Percentiles rank a stretch among this genome's conserved stretches.
phyloP scores from a whole-genome alignment of 1,140 invertebrate genomes.

The Asobara japonica region DNA sequence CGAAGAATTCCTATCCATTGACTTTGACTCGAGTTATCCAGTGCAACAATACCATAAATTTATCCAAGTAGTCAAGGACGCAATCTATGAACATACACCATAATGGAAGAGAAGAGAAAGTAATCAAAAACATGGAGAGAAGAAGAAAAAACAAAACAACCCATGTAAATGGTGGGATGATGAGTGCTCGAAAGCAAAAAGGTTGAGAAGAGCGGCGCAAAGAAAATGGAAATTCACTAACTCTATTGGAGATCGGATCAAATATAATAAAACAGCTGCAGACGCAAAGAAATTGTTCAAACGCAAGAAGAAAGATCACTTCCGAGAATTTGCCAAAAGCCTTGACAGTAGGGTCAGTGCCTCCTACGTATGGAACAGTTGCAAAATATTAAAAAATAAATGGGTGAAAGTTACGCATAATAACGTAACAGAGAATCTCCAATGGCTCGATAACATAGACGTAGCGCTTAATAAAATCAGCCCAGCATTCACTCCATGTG shows the following conservation, averaged over 20 bases:
- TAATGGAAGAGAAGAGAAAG: not conserved
- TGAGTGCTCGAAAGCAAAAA: constrained; percentile 11
- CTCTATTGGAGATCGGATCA: not conserved
- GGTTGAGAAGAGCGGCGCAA: not conserved
- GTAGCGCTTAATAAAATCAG: not conserved
- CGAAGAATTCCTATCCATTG: too few species aligned
- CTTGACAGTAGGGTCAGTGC: not conserved
- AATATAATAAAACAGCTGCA: not conserved
- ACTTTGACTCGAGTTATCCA: too few species aligned
- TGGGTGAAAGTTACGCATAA: not conserved
- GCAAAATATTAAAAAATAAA: constrained; percentile 30
- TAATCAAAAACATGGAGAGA: not conserved
- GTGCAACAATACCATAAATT: not conserved
- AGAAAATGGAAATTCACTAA: constrained; percentile 17
- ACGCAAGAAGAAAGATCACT: not conserved
- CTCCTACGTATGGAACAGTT: constrained; percentile 28
- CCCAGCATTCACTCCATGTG: not conserved
- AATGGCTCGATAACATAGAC: not conserved
- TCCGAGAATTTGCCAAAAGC: constrained; percentile 20
- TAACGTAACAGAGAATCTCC: not conserved
- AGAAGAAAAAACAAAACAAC: not conserved
- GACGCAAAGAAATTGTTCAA: constrained; percentile 9
- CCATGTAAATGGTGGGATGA: constrained; percentile 20
- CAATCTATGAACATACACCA: not conserved
- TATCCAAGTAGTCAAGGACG: not conserved